Base-by-base conservation (phyloP, 92 coral and sea anemone species). In the Epizoanthus rinbou region DNA sequence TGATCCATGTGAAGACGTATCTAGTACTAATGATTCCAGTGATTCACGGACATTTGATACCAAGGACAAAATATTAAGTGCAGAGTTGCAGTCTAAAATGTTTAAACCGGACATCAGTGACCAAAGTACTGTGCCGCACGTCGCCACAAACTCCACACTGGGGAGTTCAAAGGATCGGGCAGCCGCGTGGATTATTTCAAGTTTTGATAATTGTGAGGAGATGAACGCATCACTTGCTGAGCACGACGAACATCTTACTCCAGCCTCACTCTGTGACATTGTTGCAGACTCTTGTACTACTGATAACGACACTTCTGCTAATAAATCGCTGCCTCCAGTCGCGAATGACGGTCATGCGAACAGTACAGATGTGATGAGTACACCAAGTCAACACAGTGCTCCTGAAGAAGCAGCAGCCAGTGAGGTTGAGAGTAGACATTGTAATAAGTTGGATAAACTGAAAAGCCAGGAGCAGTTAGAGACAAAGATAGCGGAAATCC, bases 131-230 rank as follows among this genome's bases (percentile, higher is more conserved):
- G 25, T 54, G 8, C 4, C 23, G 3, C 50, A 76, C 14, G 52
- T 16, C 68, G 5, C 0, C 23, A 8, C 35, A 39, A 62, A 6
- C 24, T 24, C 19, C 7, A 74, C 47, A 31, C n/a, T 41, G 2
- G 16, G 41, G 13, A 74, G 53, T 35, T 62, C 21, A 3, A n/a
- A 9, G 5, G 64, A n/a, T 63, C 31, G 60, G 41, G 64, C 57
- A 22, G 33, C 82, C 2, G 23, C 82, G 11, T 78, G 57, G 71
- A 41, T 62, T 62, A 37, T 78, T 43, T 78, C 82, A 78, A 78
- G 82, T 63, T 78, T 78, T 78, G 82, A 78, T 6, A 24, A 37
- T 39, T 22, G 17, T 63, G 82, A 78, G 16, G 71, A 59, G 23
- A 62, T 23, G 2, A 43, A 78, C n/a, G 11, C 70, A 14, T 43